Evolutionary conservation across 2,888 invertebrate species (phyloP).

Genomic region (Nasonia oneida): DNA sequence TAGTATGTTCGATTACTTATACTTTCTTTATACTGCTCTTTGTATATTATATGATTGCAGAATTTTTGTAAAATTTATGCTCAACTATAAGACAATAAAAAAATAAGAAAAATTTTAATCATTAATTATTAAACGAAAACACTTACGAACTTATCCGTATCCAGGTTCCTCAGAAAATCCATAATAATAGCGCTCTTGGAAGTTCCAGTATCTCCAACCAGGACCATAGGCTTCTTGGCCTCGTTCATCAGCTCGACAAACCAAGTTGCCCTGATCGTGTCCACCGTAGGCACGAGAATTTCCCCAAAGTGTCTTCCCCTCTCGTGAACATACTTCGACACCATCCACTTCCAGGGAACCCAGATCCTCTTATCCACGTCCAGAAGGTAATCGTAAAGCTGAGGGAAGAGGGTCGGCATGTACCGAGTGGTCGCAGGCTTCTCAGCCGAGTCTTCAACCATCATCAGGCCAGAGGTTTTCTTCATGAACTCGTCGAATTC

Average conservation of each 20-base stretch:
- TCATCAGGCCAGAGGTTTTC: conserved; percentile 85
- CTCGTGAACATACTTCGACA: conserved; percentile 87
- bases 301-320: conserved; percentile 86
- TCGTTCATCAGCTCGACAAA: conserved; percentile 88
- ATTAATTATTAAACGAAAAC: neutral
- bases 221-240: conserved; percentile 88
- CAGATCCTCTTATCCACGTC: conserved; percentile 85
- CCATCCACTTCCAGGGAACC: conserved; percentile 92
- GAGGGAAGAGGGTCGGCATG: conserved; percentile 86
- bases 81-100: neutral
- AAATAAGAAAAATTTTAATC: neutral
- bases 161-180: conserved; percentile 88
- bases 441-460: conserved; percentile 84
- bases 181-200: conserved; percentile 95
- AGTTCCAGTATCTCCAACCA: conserved; percentile 95
- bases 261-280: conserved; percentile 91
- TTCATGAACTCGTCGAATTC: conserved; percentile 92
- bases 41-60: too few species aligned
- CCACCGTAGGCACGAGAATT: conserved; percentile 94
- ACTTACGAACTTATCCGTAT: conserved; percentile 85
- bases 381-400: conserved; percentile 91
- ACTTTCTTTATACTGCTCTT: too few species aligned
- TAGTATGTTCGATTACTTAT: too few species aligned
- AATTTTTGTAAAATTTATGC: too few species aligned
- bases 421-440: conserved; percentile 86